These are phyloP conservation scores for sheep (Ovis aries) DNA, from an alignment of 2,113 vertebrate species.

Conservation along the genomic window ARS-UI_Ramb_v3.0 NC_056070.1:10863501-10864000, in stretches of 20 bases:
- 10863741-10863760: not conserved
- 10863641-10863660: not conserved
- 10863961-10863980: not conserved
- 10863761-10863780: not conserved
- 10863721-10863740: not conserved
- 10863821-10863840: not conserved
- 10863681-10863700: not conserved
- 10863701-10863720: not conserved
- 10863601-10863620: not conserved
- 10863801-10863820: not conserved
- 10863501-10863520: not conserved
- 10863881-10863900: not conserved
- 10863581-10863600: not conserved
- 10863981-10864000: not conserved
- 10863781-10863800: not conserved
- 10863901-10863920: not conserved
- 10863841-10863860: not conserved
- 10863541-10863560: not conserved
- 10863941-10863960: not conserved
- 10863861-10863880: not conserved
- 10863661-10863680: slow-evolving; percentile 12
- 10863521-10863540: not conserved
- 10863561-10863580: not conserved
- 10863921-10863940: not conserved
- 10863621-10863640: not conserved